A percentile compares a stretch with the other conserved stretches of the same genome.
phyloP scores from a whole-genome alignment of 2,888 invertebrate species.

The Lasius fuliginosus region DNA sequence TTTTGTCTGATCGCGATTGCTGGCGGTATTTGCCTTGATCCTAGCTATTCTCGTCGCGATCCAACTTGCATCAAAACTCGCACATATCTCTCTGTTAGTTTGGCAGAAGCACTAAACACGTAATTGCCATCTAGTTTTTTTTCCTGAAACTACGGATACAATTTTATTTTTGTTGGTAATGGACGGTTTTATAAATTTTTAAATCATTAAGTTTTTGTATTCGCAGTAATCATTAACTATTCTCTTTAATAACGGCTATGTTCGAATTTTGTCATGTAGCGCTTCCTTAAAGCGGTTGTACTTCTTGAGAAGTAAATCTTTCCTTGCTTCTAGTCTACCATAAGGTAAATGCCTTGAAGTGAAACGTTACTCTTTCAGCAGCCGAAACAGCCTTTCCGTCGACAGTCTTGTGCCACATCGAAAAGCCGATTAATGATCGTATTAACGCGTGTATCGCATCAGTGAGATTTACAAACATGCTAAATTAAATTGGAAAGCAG shows the following conservation, averaged over 20 bases:
- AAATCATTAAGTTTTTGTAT: not conserved
- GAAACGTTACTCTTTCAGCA: slow-evolving; percentile 28
- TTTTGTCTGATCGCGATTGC: slow-evolving; percentile 73
- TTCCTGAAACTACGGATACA: not conserved
- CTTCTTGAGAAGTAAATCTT: slow-evolving; percentile 21
- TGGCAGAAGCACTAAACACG: not conserved
- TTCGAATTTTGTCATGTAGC: slow-evolving; percentile 2
- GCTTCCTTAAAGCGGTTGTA: slow-evolving; percentile 37
- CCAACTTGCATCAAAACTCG: not conserved
- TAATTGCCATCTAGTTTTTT: not conserved
- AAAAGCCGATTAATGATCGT: not conserved
- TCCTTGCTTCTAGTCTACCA: slow-evolving; percentile 54
- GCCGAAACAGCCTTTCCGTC: slow-evolving; percentile 38
- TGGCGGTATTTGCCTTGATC: slow-evolving; percentile 79
- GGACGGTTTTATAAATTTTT: slow-evolving; percentile 26
- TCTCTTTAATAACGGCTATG: not conserved
- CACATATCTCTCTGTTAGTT: slow-evolving; percentile 38
- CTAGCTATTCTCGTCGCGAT: slow-evolving; percentile 36
- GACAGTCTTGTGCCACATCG: slow-evolving; percentile 30
- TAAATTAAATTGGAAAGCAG: not conserved
- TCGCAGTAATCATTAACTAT: not conserved
- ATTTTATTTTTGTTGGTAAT: not conserved
- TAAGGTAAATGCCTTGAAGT: slow-evolving; percentile 16
- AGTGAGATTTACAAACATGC: not conserved
- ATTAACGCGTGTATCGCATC: slow-evolving; percentile 19